A percentile compares a stretch with the other conserved stretches of the same genome.
These are phyloP conservation scores for Cremastobaeus sp. DNA, from an alignment of 2,888 invertebrate genomes.

Conservation along the genomic window DNA sequence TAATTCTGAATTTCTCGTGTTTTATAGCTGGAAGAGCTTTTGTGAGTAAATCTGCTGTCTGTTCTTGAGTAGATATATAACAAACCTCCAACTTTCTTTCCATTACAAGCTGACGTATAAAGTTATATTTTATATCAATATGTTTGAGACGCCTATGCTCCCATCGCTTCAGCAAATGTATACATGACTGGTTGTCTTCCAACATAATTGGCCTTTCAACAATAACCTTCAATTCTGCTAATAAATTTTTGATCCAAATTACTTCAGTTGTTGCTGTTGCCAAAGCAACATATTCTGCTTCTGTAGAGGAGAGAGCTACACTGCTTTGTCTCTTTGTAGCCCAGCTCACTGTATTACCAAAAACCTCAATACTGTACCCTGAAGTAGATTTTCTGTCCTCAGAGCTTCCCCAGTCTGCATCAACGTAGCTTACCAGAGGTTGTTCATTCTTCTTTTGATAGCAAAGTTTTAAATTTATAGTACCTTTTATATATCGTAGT, in stretches of 20 bases:
- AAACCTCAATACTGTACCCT: slow-evolving; percentile 45
- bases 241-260: too few relatives aligned
- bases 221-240: too few relatives aligned
- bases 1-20: too few relatives aligned
- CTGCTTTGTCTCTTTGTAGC: slow-evolving; percentile 67
- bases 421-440: slow-evolving; percentile 55
- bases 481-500: slow-evolving; percentile 61
- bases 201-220: too few relatives aligned
- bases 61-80: slow-evolving; percentile 41
- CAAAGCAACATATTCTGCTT: slow-evolving; percentile 71
- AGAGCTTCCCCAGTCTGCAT: slow-evolving; percentile 65
- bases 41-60: slow-evolving; percentile 38
- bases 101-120: slow-evolving; percentile 50
- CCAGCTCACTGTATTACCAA: slow-evolving; percentile 67
- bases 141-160: slow-evolving; percentile 64
- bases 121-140: slow-evolving; percentile 61
- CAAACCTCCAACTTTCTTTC: slow-evolving; percentile 39
- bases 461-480: slow-evolving; percentile 14
- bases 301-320: slow-evolving; percentile 69
- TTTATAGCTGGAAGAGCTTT: slow-evolving; percentile 8
- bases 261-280: too few relatives aligned
- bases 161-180: too few relatives aligned
- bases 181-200: too few relatives aligned
- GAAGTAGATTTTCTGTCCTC: slow-evolving; percentile 61
- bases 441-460: slow-evolving; percentile 9